Conservation (phyloP, 2,888 invertebrate genomes). For the Polyommatus iphigenia region DNA sequence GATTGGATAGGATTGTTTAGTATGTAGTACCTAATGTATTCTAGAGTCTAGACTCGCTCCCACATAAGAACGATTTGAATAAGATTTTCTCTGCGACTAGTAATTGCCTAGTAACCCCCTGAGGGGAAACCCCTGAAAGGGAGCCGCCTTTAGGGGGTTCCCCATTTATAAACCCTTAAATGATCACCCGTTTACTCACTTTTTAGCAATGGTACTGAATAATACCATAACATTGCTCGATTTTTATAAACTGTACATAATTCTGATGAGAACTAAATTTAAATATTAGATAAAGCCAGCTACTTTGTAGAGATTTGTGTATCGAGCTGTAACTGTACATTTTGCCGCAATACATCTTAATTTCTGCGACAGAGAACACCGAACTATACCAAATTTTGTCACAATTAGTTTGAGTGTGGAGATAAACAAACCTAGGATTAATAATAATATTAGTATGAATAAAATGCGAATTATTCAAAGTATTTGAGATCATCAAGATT, state of each 20-base stretch:
- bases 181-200: not conserved
- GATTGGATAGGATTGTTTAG: not conserved
- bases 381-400: not conserved
- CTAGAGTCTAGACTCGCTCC: conserved; percentile 32
- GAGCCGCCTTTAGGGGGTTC: conserved; percentile 38
- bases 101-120: conserved; percentile 73
- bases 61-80: conserved; percentile 38
- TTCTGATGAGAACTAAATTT: not conserved
- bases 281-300: not conserved
- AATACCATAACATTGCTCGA: not conserved
- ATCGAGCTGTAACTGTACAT: not conserved
- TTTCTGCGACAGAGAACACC: too few species aligned
- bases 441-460: not conserved
- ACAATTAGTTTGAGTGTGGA: not conserved
- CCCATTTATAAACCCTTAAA: conserved; percentile 39
- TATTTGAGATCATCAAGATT: not conserved
- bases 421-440: not conserved
- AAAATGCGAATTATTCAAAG: not conserved
- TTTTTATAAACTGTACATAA: not conserved
- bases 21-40: not conserved
- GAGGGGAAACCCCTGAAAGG: conserved; percentile 44
- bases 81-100: conserved; percentile 52
- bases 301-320: not conserved
- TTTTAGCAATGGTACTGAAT: not conserved
- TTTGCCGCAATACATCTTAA: not conserved